Base-by-base conservation (phyloP, 2,888 invertebrate genomes). In the Caenorhabditis becei region DNA sequence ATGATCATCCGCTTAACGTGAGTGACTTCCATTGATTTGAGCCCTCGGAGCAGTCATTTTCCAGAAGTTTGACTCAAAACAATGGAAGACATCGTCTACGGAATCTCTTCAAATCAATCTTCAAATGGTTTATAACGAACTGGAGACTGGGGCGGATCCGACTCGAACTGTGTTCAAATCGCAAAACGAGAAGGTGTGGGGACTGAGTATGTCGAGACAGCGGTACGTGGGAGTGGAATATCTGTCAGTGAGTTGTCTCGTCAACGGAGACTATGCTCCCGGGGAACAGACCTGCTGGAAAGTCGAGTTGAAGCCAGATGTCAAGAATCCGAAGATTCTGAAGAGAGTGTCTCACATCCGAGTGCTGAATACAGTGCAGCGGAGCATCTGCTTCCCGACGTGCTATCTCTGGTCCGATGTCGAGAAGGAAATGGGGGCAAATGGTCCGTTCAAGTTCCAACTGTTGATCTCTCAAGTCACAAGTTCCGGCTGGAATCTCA, bases 381-480 rank as follows among this genome's bases (percentile, higher is more conserved):
- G 58, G 26, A 63, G 58, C 14, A 58, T 72, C 49, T 20, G 32
- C 23, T 72, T 72, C 49, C 72, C 72, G 16, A 49, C 49, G 2
- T 63, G 63, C 20, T 72, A 47, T 11, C 20, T 8, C 2, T 65
- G 54, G 63, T 10, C 2, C 3, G 72, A 72, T n/a, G 63, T 72
- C 2, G 10, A 37, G 18, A 56, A 49, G 24, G 63, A 63, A 37
- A 63, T 72, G 56, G 63, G 63, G 0, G 18, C 7, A 1, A 35
- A n/a, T n/a, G 63, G 58, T 10, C 56, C 56, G 16, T 65, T 26
- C 58, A 16, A 37, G 4, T 63, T 63, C 49, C 4, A 53, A 5
- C 8, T 72, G 11, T 56, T 24, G 8, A 5, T 47, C 18, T 18
- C 44, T 0, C 14, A 2, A 10, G 58, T 11, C 3, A 5, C 56